Evolutionary conservation across 2,113 vertebrate species (phyloP).

Genomic region (Thunnus maccoyii): DNA sequence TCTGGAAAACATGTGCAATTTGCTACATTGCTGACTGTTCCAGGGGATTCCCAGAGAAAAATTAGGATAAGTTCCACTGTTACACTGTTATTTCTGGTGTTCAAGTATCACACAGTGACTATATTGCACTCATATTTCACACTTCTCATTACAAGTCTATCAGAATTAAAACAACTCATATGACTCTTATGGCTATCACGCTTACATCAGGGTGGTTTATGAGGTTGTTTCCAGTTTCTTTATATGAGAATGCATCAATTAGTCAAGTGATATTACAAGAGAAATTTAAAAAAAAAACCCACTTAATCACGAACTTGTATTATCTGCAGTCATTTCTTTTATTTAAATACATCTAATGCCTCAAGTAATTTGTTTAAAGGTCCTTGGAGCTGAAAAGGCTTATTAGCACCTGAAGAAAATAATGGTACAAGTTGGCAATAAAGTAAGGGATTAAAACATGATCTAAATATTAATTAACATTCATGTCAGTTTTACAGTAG

Average conservation of each 20-base stretch:
- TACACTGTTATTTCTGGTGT: background rate
- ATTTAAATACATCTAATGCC: too few species aligned
- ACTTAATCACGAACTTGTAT: background rate
- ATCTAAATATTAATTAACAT: background rate
- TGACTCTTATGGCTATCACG: background rate
- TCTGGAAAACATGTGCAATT: background rate
- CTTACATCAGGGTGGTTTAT: background rate
- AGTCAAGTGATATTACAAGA: background rate
- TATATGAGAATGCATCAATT: background rate
- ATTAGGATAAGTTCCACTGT: slow-evolving; percentile 9
- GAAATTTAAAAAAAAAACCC: background rate
- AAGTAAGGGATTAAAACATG: background rate
- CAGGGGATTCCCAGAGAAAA: slow-evolving; percentile 4
- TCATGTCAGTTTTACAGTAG: background rate
- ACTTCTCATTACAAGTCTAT: background rate
- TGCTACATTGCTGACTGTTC: background rate
- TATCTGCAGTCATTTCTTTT: background rate
- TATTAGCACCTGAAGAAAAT: background rate
- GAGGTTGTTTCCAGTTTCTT: background rate
- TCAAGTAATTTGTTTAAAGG: background rate
- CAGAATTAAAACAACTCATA: slow-evolving; percentile 5
- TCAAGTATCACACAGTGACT: background rate
- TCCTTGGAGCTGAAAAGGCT: background rate
- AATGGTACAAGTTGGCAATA: background rate
- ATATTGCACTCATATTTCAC: slow-evolving; percentile 8